Evolutionary conservation across 2,888 invertebrate species (phyloP), one percentile per base, ranked within the genome.

Genomic region (Coremacera marginata): DNA sequence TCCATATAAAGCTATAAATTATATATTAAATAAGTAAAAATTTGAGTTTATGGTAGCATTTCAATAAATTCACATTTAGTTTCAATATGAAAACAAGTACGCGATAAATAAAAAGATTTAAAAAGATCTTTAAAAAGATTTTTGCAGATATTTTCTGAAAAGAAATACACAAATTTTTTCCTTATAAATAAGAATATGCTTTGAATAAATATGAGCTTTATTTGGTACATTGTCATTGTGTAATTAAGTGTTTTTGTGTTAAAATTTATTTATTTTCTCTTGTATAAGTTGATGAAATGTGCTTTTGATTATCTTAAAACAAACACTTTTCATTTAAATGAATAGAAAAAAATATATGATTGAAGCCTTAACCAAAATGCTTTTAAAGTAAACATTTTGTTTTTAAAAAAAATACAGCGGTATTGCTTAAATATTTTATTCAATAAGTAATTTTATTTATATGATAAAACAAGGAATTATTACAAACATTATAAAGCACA

Each of bases 381-480:
- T 86, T 86, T 86, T 86, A 86, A 86, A 86, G 85, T 86, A 77
- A 84, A 84, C 84, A 82, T 86, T 85, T 85, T 85, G 84, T 85
- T 82, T 83, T 80, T n/a, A n/a, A 62, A 81, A 82, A 83, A 83
- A 78, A 82, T 81, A 79, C 77, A 71, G 22, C 25, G 81, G 81
- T 68, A 79, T 81, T 78, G 19, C 44, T 71, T 19, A 52, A 62
- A 31, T 31, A 77, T 62, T 74, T 52, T 77, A 67, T 55, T 72
- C 31, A 16, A 52, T 70, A 70, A 77, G 44, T 70, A 77, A 75
- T 68, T 65, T 73, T 63, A 63, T 72, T 71, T 31, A 76, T 71
- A 55, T 78, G 34, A 70, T 71, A 79, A 65, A 44, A 62, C 68
- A 72, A 51, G 31, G 55, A 25, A 80, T 44, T 37, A 62, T 80